These are phyloP conservation scores for Poeciliopsis infans DNA, from an alignment of 2,797 vertebrate genomes.

Conservation along the genomic window DNA sequence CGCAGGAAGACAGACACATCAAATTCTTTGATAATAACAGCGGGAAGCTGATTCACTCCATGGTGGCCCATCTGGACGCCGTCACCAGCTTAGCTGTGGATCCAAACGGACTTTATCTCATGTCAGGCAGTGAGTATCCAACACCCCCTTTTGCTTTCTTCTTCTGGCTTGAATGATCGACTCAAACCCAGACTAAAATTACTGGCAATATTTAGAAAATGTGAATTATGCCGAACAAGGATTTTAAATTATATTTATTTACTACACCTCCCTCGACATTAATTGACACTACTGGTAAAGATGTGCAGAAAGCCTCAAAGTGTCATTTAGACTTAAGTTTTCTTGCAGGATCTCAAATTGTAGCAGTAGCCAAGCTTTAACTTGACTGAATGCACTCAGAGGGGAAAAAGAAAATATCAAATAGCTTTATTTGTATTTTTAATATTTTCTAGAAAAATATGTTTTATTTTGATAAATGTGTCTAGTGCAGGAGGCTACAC, in stretches of 20 bases:
- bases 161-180: too few relatives aligned
- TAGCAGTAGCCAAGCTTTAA: not conserved
- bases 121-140: constrained; percentile 96
- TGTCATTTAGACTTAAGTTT: not conserved
- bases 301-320: not conserved
- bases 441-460: not conserved
- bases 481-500: too few relatives aligned
- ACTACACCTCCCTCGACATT: not conserved
- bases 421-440: not conserved
- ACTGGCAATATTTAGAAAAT: not conserved
- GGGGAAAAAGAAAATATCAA: too few relatives aligned
- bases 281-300: not conserved
- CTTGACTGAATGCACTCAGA: not conserved
- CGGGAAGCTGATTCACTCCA: constrained; percentile 95
- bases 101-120: constrained; percentile 97
- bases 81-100: constrained; percentile 98
- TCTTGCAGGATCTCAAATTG: not conserved
- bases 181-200: not conserved
- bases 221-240: not conserved
- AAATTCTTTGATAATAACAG: constrained; percentile 98
- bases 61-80: constrained; percentile 97
- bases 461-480: not conserved
- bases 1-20: constrained; percentile 96
- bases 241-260: not conserved
- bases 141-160: not conserved